Conservation (phyloP, 2,888 invertebrate genomes). For the Drosophila nr. perissopoda region DNA sequence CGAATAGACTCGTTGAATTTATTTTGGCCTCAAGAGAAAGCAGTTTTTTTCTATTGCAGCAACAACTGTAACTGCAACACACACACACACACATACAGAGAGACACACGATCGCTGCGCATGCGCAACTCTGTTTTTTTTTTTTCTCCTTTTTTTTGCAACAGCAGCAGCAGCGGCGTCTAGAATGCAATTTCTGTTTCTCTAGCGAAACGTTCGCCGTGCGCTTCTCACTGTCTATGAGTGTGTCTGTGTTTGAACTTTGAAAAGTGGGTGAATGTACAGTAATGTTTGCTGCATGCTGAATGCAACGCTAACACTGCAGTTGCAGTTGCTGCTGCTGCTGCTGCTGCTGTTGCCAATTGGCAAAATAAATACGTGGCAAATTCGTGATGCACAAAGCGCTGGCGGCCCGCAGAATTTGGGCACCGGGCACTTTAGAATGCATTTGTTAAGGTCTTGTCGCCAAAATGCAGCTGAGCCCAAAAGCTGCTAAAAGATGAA, state of each 20-base stretch:
- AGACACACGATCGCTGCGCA: conserved; percentile 55
- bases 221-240: conserved; percentile 43
- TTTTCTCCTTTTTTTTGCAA: conserved; percentile 35
- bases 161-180: conserved; percentile 39
- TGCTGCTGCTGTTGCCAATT: conserved; percentile 9
- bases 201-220: conserved; percentile 57
- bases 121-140: conserved; percentile 64
- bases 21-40: conserved; percentile 78
- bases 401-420: conserved; percentile 55
- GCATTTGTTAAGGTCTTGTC: conserved; percentile 42
- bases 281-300: conserved; percentile 83
- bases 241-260: conserved; percentile 71
- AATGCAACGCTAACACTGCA: conserved; percentile 49
- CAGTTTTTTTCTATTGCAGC: conserved; percentile 71
- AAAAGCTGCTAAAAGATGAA: not conserved
- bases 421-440: conserved; percentile 36
- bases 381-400: conserved; percentile 74
- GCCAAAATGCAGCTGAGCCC: conserved; percentile 6
- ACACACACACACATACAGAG: conserved; percentile 21
- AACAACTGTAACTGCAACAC: conserved; percentile 61
- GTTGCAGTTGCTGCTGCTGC: conserved; percentile 17
- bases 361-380: conserved; percentile 57
- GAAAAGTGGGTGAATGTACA: conserved; percentile 85
- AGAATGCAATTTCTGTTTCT: conserved; percentile 77
- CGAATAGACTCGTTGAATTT: conserved; percentile 64